Percentiles rank a stretch among this genome's conserved stretches.
Conservation (phyloP, 2,113 vertebrate genomes). For the Mirza zaza region DNA sequence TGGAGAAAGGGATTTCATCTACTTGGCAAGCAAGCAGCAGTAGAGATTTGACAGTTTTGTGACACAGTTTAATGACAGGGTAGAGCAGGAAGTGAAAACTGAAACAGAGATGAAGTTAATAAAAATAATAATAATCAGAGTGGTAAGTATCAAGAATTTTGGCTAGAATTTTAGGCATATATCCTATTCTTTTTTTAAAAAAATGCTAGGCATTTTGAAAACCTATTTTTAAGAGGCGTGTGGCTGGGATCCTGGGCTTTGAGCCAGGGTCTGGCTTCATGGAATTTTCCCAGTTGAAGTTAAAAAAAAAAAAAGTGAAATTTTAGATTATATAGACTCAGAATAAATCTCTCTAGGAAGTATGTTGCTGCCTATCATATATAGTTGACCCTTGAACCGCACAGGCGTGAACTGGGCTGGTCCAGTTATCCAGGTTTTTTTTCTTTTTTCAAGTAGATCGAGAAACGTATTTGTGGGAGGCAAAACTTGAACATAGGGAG, state of each 20-base stretch:
- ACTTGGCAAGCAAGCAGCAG: not conserved
- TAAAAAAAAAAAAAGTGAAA: not conserved
- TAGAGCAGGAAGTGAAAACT: not conserved
- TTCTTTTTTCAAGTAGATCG: not conserved
- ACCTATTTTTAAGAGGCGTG: constrained; percentile 53
- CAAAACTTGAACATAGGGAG: not conserved
- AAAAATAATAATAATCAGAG: not conserved
- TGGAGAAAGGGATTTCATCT: not conserved
- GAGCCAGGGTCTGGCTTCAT: constrained; percentile 53
- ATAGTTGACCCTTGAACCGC: not conserved
- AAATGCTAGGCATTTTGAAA: constrained; percentile 65
- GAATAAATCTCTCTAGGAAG: not conserved
- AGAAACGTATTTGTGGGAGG: not conserved
- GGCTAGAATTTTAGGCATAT: constrained; percentile 51
- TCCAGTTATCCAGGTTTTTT: not conserved
- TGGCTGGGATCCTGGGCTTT: constrained; percentile 57
- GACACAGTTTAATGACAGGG: not conserved
- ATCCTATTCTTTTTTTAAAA: not conserved
- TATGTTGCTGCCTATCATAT: not conserved
- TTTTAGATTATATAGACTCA: not conserved
- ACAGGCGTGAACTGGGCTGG: not conserved
- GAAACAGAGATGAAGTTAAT: not conserved
- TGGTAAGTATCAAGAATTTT: not conserved
- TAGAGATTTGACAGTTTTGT: not conserved
- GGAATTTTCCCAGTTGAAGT: constrained; percentile 64